Base-by-base conservation (phyloP, 2,113 vertebrate genomes). In the Nanorana parkeri region DNA sequence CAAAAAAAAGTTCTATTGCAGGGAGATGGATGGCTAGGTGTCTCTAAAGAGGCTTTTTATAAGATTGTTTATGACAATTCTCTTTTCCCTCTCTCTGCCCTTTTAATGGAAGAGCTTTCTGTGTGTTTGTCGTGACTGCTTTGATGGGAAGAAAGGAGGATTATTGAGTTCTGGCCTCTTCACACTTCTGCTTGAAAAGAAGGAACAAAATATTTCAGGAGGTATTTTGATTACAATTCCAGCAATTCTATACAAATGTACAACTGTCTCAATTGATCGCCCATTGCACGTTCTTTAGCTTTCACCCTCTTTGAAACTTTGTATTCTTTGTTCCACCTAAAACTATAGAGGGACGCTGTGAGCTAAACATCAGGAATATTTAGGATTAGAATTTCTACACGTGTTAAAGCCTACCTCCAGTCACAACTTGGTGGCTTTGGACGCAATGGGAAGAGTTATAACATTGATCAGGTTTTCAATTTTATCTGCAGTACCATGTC, bases 241-340 rank as follows among this genome's bases (percentile, higher is more conserved):
- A 24, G 10, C 8, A 13, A 54, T 71, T 54, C 17, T 28, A 15
- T 21, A 41, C 29, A 68, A 41, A 26, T 10, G 41, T 63, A 83
- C 26, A 52, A 56, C 5, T 3, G 56, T 47, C 1, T 86, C 41
- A 81, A 78, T 84, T 84, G 86, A 87, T 85, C 83, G 23, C 65
- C 64, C 13, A 1, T 47, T 47, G 41, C 5, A 47, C 11, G 41
- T 47, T 47, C 41, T 47, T 47, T 15, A 47, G 10, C 13, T 47
- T 47, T 0, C 13, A 15, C 32, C 6, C 32, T 36, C 32, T 6
- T 36, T 36, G 32, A 47, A 47, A 47, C 41, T 47, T 47, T 47
- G 41, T 5, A 6, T 36, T 36, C 4, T 7, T 3, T 36, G 32
- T 36, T 36, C 4, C 32, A 6, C 8, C 8, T 47, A 47, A 15